phyloP scores from a whole-genome alignment of 2,113 vertebrate genomes.

The Gasterosteus nipponicus region DNA sequence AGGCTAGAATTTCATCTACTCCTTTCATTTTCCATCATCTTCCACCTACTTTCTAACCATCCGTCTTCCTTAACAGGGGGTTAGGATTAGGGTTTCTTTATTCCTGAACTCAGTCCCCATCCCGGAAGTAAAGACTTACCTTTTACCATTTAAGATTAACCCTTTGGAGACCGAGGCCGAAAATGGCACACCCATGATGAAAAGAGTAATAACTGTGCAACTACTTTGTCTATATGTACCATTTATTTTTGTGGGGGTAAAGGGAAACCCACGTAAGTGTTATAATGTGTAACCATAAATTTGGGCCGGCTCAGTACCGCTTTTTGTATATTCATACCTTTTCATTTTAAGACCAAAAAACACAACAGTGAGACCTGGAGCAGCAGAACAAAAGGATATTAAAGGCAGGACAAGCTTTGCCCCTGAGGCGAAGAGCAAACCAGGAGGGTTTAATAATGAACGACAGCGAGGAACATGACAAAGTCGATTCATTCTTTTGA shows the following conservation, averaged over 20 bases:
- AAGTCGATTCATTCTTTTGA: slow-evolving; percentile 50
- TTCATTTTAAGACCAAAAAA: slow-evolving; percentile 25
- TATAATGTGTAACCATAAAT: too few species aligned
- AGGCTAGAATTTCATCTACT: not conserved
- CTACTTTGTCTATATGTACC: too few species aligned
- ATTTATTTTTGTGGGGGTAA: too few species aligned
- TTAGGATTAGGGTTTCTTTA: too few species aligned
- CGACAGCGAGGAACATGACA: slow-evolving; percentile 50
- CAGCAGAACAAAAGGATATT: slow-evolving; percentile 54
- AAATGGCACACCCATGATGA: too few species aligned
- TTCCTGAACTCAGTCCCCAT: not conserved
- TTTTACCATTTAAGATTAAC: too few species aligned
- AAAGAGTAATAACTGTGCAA: too few species aligned
- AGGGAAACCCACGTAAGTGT: too few species aligned
- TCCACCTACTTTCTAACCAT: not conserved
- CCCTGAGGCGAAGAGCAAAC: slow-evolving; percentile 52
- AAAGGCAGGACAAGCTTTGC: slow-evolving; percentile 44
- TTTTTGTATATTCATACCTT: slow-evolving; percentile 60
- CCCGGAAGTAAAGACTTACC: not conserved
- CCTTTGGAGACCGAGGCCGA: too few species aligned
- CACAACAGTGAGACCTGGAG: slow-evolving; percentile 44
- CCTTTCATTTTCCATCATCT: not conserved
- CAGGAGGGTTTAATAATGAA: slow-evolving; percentile 63
- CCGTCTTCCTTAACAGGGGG: not conserved
- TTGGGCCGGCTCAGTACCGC: not conserved